Conservation (phyloP, 2,888 invertebrate species). For the Nomada lathburiana region DNA sequence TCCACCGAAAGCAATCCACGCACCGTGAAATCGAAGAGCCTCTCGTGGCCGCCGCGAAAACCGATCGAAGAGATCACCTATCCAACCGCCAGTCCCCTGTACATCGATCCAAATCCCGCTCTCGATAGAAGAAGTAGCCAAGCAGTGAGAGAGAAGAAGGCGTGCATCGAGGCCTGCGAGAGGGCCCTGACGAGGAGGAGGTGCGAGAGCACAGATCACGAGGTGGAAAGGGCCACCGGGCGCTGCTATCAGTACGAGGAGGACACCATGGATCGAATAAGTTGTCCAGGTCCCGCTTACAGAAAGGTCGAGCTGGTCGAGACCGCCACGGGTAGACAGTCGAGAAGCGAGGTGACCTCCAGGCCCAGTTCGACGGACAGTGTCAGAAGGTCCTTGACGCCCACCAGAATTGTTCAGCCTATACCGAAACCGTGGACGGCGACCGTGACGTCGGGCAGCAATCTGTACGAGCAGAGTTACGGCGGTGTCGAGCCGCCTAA, state of each 20-base stretch:
- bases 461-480: slow-evolving; percentile 78
- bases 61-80: slow-evolving; percentile 81
- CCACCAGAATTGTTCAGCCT: slow-evolving; percentile 82
- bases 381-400: slow-evolving; percentile 80
- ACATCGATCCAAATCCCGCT: slow-evolving; percentile 81
- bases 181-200: slow-evolving; percentile 49
- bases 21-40: slow-evolving; percentile 76
- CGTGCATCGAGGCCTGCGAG: slow-evolving; percentile 74
- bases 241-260: slow-evolving; percentile 46
- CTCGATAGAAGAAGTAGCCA: slow-evolving; percentile 74
- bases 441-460: slow-evolving; percentile 77
- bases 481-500: slow-evolving; percentile 67
- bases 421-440: slow-evolving; percentile 82
- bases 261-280: slow-evolving; percentile 78
- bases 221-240: slow-evolving; percentile 56
- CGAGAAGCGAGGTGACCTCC: slow-evolving; percentile 67
- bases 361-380: slow-evolving; percentile 79
- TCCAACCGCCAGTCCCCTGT: slow-evolving; percentile 82
- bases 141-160: slow-evolving; percentile 76
- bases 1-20: slow-evolving; percentile 57
- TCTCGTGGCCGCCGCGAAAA: slow-evolving; percentile 81
- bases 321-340: slow-evolving; percentile 60
- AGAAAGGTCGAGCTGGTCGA: slow-evolving; percentile 77
- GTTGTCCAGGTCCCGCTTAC: slow-evolving; percentile 79
- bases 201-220: slow-evolving; percentile 55